Conservation (phyloP, 2,888 invertebrate genomes). For the Melipona beecheii region DNA sequence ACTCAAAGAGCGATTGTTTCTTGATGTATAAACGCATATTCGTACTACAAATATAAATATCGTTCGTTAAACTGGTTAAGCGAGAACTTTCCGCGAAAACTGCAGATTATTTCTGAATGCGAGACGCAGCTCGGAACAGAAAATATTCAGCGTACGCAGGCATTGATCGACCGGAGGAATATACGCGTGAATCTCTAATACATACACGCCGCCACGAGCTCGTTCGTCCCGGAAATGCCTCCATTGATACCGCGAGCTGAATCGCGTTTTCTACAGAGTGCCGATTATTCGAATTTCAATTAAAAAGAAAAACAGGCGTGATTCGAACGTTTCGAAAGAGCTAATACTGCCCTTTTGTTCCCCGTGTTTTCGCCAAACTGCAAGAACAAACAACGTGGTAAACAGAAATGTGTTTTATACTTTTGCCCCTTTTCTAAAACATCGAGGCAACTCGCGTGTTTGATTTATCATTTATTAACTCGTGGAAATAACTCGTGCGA, state of each 20-base stretch:
- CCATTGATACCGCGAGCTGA: background rate
- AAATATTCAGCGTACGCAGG: background rate
- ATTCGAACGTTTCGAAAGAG: background rate
- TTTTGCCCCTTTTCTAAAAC: background rate
- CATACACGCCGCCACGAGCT: background rate
- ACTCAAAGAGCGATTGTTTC: background rate
- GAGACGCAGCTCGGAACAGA: background rate
- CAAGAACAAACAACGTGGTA: background rate
- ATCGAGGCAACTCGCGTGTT: background rate
- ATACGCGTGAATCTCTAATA: conserved; percentile 4
- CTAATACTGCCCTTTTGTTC: background rate
- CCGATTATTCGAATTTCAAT: conserved; percentile 24
- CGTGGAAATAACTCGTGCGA: background rate
- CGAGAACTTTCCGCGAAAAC: background rate
- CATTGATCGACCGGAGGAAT: background rate
- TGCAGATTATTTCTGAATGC: background rate
- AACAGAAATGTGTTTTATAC: background rate
- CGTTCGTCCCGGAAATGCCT: background rate
- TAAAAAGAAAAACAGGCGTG: conserved; percentile 7
- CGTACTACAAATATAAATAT: background rate
- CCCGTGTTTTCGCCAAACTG: background rate
- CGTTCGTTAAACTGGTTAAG: background rate
- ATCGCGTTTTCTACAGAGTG: background rate
- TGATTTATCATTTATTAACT: background rate
- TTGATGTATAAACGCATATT: no score